Percentiles rank a stretch among this genome's conserved stretches.
Conservation (phyloP, 2,888 invertebrate species). For the Hofmannophila pseudospretella region DNA sequence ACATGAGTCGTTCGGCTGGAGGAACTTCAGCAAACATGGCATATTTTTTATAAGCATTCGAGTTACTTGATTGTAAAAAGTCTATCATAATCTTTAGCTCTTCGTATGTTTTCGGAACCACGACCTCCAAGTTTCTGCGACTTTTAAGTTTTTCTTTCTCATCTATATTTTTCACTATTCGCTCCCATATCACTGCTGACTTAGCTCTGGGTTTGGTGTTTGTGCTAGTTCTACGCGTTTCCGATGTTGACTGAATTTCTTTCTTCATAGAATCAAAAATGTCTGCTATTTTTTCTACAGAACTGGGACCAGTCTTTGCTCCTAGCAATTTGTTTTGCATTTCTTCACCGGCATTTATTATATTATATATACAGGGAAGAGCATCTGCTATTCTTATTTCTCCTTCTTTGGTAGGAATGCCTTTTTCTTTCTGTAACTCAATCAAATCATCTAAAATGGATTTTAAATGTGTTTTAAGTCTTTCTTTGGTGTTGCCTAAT, state of each 20-base stretch:
- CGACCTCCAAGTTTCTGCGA: conserved; percentile 30
- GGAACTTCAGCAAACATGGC: conserved; percentile 34
- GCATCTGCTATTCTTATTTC: conserved; percentile 43
- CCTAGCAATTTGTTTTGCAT: not conserved
- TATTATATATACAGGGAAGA: conserved; percentile 57
- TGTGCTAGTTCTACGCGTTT: conserved; percentile 31
- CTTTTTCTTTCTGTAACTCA: conserved; percentile 46
- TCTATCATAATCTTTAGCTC: conserved; percentile 40
- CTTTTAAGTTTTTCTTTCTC: conserved; percentile 21
- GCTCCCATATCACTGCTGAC: conserved; percentile 55
- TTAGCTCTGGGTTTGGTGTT: conserved; percentile 32
- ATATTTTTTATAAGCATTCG: conserved; percentile 42
- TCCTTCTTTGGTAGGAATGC: conserved; percentile 23
- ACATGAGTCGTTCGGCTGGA: conserved; percentile 35
- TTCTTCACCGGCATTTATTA: conserved; percentile 30
- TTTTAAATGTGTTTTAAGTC: conserved; percentile 55
- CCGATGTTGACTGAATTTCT: conserved; percentile 25
- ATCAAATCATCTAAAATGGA: conserved; percentile 53
- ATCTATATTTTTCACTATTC: conserved; percentile 46
- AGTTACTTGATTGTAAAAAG: conserved; percentile 29
- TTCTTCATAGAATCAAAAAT: conserved; percentile 42
- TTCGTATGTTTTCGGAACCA: conserved; percentile 31
- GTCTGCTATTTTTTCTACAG: conserved; percentile 33
- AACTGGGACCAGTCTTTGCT: conserved; percentile 11
- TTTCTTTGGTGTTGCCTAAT: conserved; percentile 37